Conservation (phyloP, 2,888 invertebrate genomes). For the Cylindroiulus punctatus region DNA sequence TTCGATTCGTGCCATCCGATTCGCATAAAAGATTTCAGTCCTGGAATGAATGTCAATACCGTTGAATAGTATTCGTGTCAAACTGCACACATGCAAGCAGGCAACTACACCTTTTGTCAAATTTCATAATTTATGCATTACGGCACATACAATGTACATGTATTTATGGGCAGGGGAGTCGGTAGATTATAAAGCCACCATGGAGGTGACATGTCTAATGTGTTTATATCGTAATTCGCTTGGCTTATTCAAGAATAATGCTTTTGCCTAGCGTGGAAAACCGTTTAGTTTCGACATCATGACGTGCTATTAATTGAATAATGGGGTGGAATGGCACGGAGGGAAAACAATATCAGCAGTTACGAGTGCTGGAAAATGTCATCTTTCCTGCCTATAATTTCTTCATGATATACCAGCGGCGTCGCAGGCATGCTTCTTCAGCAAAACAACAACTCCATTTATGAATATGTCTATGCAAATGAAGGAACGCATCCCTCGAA, state of each 20-base stretch:
- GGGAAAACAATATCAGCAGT: not conserved
- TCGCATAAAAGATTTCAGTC: not conserved
- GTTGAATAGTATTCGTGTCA: not conserved
- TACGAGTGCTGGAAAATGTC: not conserved
- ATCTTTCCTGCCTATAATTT: conserved; percentile 4
- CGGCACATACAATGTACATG: not conserved
- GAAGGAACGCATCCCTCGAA: conserved; percentile 20
- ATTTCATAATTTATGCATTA: not conserved
- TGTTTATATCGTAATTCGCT: not conserved
- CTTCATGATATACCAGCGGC: not conserved
- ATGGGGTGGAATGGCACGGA: not conserved
- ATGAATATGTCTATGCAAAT: conserved; percentile 15
- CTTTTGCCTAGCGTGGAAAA: not conserved
- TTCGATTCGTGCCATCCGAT: not conserved
- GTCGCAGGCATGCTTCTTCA: not conserved
- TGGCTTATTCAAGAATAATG: not conserved
- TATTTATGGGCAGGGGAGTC: not conserved
- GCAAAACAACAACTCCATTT: not conserved
- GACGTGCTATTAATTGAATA: conserved; percentile 7
- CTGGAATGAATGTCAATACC: not conserved
- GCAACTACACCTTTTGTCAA: not conserved
- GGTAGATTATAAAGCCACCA: not conserved
- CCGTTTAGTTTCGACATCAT: not conserved
- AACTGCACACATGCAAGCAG: not conserved
- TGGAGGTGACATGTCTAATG: not conserved